Evolutionary conservation across 1,140 invertebrate genomes (phyloP).

Genomic region (Rhyzopertha dominica): DNA sequence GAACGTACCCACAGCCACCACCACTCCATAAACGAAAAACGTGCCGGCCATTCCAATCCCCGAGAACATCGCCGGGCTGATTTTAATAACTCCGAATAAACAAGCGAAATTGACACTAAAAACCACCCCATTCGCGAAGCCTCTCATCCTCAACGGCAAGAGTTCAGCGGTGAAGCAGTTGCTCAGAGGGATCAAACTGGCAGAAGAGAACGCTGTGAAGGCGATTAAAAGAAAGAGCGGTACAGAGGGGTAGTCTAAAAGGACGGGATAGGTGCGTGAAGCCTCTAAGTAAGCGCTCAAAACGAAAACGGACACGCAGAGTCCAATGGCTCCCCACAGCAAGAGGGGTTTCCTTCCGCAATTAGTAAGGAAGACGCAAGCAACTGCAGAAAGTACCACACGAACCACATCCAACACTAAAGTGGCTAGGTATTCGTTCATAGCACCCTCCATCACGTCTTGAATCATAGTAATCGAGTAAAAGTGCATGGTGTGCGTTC

Average conservation of each 20-base stretch:
- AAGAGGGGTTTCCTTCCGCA: constrained; percentile 54
- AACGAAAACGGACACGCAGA: constrained; percentile 49
- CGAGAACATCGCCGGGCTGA: constrained; percentile 57
- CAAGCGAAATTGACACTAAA: no score
- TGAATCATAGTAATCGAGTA: no score
- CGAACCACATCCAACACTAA: constrained; percentile 65
- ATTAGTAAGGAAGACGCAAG: constrained; percentile 55
- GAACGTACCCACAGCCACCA: constrained; percentile 59
- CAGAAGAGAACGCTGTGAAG: no score
- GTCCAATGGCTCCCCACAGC: constrained; percentile 54
- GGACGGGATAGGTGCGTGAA: no score
- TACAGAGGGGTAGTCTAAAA: no score
- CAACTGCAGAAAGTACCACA: constrained; percentile 54
- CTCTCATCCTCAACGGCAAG: no score
- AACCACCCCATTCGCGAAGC: no score
- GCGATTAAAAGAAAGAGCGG: no score
- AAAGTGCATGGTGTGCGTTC: no score
- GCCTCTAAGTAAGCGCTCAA: constrained; percentile 45
- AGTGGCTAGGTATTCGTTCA: constrained; percentile 57
- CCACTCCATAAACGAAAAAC: constrained; percentile 63
- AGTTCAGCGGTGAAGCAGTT: no score
- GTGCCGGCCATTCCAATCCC: constrained; percentile 54
- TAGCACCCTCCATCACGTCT: constrained; percentile 46
- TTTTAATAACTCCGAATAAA: constrained; percentile 70
- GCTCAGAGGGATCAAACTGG: no score